Conservation (phyloP, 2,113 vertebrate genomes). For the Arothron firmamentum region DNA sequence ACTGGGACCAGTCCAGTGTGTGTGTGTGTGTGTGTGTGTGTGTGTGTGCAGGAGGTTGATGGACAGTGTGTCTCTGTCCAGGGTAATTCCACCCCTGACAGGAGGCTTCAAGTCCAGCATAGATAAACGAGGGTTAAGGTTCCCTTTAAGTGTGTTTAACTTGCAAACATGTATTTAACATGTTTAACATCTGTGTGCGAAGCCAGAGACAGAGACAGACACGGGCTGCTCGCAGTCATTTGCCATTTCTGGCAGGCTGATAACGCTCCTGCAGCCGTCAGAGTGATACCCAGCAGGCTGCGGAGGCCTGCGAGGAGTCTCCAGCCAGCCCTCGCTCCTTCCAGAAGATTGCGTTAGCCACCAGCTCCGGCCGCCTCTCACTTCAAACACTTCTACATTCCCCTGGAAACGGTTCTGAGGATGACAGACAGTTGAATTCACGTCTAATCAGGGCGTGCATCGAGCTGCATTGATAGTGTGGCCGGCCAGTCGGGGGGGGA, state of each 20-base stretch:
- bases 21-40: slow-evolving; percentile 36
- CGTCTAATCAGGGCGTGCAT: slow-evolving; percentile 61
- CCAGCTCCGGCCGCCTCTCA: slow-evolving; percentile 51
- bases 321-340: slow-evolving; percentile 62
- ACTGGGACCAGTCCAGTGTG: slow-evolving; percentile 68
- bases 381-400: slow-evolving; percentile 70
- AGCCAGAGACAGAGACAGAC: slow-evolving; percentile 43
- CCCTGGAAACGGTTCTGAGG: slow-evolving; percentile 56
- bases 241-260: slow-evolving; percentile 61
- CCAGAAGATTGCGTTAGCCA: slow-evolving; percentile 68
- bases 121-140: slow-evolving; percentile 1
- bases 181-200: slow-evolving; percentile 41
- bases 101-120: slow-evolving; percentile 3
- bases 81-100: slow-evolving; percentile 18
- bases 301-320: slow-evolving; percentile 52
- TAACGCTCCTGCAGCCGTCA: slow-evolving; percentile 61
- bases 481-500: slow-evolving; percentile 34
- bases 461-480: slow-evolving; percentile 56
- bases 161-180: slow-evolving; percentile 46
- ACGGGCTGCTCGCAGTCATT: slow-evolving; percentile 49
- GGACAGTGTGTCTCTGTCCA: slow-evolving; percentile 56
- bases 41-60: slow-evolving; percentile 57
- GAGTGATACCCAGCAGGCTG: slow-evolving; percentile 61
- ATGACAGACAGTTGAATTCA: slow-evolving; percentile 55
- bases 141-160: slow-evolving; percentile 17